phyloP scores from a whole-genome alignment of 2,888 invertebrate species.

The Archaeoteleia sp. region DNA sequence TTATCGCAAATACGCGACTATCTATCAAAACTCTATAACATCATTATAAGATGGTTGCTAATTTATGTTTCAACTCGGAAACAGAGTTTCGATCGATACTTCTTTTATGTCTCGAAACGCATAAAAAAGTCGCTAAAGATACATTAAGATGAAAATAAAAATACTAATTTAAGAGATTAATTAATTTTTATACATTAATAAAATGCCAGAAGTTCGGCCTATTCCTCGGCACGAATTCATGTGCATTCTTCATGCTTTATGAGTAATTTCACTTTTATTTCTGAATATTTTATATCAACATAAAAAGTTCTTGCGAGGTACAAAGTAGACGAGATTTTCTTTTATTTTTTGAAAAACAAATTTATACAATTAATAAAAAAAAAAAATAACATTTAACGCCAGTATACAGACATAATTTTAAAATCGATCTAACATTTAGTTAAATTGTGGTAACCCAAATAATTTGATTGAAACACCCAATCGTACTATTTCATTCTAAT shows the following conservation, averaged over 20 bases:
- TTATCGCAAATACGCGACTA: too few species aligned
- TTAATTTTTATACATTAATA: slow-evolving; percentile 22
- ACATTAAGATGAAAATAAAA: background rate
- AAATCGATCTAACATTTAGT: too few species aligned
- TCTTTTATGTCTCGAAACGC: slow-evolving; percentile 3
- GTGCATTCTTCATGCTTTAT: slow-evolving; percentile 7
- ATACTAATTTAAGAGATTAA: slow-evolving; percentile 2
- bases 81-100: background rate
- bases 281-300: slow-evolving; percentile 10
- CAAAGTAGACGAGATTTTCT: too few species aligned
- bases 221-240: slow-evolving; percentile 5
- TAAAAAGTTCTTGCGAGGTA: slow-evolving; percentile 3
- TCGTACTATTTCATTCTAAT: too few species aligned
- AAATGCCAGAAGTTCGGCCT: slow-evolving; percentile 4
- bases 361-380: too few species aligned
- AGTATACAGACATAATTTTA: too few species aligned
- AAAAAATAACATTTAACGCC: too few species aligned
- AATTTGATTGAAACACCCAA: too few species aligned
- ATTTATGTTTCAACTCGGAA: background rate
- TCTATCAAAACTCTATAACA: too few species aligned
- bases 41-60: background rate
- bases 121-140: background rate
- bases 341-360: too few species aligned
- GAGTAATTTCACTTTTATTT: slow-evolving; percentile 21
- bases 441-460: too few species aligned